Conservation (phyloP, 2,113 vertebrate genomes). For the Nibea albiflora region DNA sequence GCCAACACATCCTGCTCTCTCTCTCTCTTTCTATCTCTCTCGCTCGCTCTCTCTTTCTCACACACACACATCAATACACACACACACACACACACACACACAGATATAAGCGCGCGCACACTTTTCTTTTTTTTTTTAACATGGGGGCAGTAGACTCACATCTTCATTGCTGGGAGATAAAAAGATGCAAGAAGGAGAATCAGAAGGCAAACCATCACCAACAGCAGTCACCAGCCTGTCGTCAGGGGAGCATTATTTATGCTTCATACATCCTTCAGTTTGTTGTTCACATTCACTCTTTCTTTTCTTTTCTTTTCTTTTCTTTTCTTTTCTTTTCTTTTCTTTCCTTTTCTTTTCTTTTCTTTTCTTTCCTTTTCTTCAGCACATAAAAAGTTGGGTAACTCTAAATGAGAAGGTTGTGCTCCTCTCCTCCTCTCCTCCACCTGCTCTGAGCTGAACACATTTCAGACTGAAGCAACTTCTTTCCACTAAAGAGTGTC, state of each 20-base stretch:
- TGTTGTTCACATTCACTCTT: not conserved
- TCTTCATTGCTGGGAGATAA: conserved; percentile 27
- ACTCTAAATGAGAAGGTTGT: not conserved
- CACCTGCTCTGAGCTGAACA: not conserved
- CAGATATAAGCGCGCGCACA: not conserved
- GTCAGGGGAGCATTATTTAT: conserved; percentile 1
- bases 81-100: not conserved
- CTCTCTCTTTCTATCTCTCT: not conserved
- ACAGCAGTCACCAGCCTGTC: not conserved
- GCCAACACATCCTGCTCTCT: not conserved
- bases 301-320: no score
- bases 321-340: no score
- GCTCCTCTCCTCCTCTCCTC: not conserved
- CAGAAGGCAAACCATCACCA: conserved; percentile 28
- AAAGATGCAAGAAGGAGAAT: conserved; percentile 28
- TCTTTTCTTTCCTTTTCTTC: no score
- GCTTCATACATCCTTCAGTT: not conserved
- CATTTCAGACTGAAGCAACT: not conserved
- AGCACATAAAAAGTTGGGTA: not conserved
- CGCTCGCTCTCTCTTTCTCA: not conserved
- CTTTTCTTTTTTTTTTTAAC: not conserved
- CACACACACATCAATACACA: conserved; percentile 5
- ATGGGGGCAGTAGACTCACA: conserved; percentile 53
- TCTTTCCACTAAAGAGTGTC: not conserved
- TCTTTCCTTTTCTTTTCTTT: no score